phyloP scores from a whole-genome alignment of 2,797 vertebrate species.

The Lepus oiostolus region DNA sequence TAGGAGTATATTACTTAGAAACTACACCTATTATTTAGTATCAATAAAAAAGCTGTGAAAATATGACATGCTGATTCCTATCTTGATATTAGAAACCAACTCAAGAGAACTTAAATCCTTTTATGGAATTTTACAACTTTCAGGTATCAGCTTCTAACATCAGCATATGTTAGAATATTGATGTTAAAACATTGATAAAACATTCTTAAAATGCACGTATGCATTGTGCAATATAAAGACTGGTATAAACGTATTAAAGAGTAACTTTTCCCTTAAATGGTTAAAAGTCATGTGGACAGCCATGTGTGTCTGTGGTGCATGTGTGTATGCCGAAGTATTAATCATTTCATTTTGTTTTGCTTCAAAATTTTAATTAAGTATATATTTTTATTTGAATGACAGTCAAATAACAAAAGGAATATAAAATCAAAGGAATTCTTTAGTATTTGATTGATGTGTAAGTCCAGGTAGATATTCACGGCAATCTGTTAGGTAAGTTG shows the following conservation, averaged over 20 bases:
- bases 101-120: background rate
- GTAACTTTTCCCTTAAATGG: background rate
- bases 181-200: background rate
- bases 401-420: constrained; percentile 14
- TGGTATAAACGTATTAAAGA: background rate
- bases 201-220: background rate
- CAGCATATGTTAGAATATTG: background rate
- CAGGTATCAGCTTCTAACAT: background rate
- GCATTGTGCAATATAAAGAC: background rate
- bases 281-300: background rate
- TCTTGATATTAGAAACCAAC: constrained; percentile 26
- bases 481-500: background rate
- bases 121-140: background rate
- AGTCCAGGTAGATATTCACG: background rate
- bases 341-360: background rate
- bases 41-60: constrained; percentile 34
- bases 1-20: constrained; percentile 3
- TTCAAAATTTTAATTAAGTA: background rate
- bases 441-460: background rate
- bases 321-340: background rate
- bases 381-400: background rate
- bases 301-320: no score
- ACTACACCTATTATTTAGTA: constrained; percentile 37
- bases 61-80: background rate
- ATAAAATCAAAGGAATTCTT: background rate